phyloP scores from a whole-genome alignment of 2,888 invertebrate genomes.

The Macaria notata region DNA sequence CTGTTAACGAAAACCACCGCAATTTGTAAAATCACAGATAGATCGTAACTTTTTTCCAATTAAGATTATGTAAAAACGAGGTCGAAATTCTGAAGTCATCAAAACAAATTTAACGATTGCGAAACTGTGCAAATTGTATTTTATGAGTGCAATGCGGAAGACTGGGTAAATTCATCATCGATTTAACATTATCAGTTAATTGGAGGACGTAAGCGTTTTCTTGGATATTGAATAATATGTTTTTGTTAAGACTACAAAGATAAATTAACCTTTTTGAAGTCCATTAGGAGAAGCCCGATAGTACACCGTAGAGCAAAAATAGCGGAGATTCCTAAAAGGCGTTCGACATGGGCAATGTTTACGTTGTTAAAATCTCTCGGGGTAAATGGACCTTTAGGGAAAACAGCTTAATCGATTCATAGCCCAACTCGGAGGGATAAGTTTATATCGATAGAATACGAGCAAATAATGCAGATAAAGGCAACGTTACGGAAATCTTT shows the following conservation, averaged over 20 bases:
- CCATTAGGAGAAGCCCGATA: conserved; percentile 10
- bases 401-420: conserved; percentile 59
- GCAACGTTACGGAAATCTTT: conserved; percentile 4
- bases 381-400: conserved; percentile 57
- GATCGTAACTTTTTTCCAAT: not conserved
- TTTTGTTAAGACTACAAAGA: not conserved
- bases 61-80: conserved; percentile 5
- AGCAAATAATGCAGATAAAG: conserved; percentile 26
- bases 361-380: conserved; percentile 47
- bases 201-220: no score
- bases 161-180: no score
- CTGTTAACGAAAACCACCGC: not conserved
- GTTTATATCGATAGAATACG: conserved; percentile 35
- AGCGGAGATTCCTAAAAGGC: conserved; percentile 38
- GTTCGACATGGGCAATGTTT: conserved; percentile 46
- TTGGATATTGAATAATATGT: not conserved
- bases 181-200: no score
- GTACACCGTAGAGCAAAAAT: conserved; percentile 22
- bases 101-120: conserved; percentile 12
- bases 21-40: conserved; percentile 5
- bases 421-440: conserved; percentile 24
- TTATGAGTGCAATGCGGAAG: not conserved
- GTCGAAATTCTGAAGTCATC: conserved; percentile 10
- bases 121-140: conserved; percentile 5
- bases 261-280: conserved; percentile 5